Conservation (phyloP, 2,888 invertebrate species). For the Zygaena filipendulae region DNA sequence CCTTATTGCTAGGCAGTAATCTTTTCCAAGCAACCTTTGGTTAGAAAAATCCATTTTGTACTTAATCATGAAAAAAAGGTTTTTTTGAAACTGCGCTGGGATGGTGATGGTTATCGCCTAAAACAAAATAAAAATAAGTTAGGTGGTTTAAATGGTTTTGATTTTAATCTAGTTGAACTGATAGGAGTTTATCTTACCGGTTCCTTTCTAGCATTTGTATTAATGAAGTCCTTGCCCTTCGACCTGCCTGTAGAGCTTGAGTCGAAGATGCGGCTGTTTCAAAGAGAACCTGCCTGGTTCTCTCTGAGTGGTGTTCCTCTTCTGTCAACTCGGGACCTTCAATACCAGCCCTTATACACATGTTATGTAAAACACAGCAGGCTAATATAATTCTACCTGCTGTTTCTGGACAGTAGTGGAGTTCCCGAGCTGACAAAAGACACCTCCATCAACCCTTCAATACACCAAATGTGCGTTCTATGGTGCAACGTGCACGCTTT, state of each 20-base stretch:
- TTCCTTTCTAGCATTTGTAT: neutral
- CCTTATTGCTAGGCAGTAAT: no score
- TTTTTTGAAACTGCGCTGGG: no score
- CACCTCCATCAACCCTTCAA: conserved; percentile 4
- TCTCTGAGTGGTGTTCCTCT: neutral
- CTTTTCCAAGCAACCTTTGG: no score
- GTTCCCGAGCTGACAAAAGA: conserved; percentile 3
- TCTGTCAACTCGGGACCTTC: neutral
- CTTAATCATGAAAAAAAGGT: no score
- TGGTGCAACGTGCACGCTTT: conserved; percentile 1
- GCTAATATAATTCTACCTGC: conserved; percentile 5
- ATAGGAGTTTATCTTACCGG: no score
- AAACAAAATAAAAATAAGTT: no score
- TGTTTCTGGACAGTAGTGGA: conserved; percentile 5
- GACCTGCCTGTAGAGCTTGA: neutral
- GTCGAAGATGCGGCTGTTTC: neutral
- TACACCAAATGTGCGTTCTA: conserved; percentile 1
- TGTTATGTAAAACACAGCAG: conserved; percentile 9
- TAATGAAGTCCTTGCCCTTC: neutral
- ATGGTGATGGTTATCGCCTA: no score
- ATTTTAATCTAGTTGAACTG: no score
- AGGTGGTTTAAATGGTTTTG: no score
- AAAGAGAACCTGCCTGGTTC: neutral
- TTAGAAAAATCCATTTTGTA: no score
- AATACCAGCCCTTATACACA: neutral